A percentile compares a stretch with the other conserved stretches of the same genome.
Conservation (phyloP, 2,888 invertebrate genomes). For the Busseola fusca region DNA sequence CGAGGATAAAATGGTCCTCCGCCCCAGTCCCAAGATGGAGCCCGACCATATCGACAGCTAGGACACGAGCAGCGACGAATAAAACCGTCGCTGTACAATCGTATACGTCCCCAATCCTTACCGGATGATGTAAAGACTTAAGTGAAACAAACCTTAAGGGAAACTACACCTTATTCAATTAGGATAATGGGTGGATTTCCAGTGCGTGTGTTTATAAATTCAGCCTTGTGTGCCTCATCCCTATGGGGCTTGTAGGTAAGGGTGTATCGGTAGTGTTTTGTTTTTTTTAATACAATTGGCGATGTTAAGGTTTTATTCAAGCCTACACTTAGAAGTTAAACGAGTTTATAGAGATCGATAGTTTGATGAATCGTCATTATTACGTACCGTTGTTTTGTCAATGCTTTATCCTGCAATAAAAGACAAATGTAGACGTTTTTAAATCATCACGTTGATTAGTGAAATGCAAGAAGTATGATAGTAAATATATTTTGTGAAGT, state of each 20-base stretch:
- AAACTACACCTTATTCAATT: conserved; percentile 18
- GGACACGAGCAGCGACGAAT: conserved; percentile 67
- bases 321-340: background rate
- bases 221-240: conserved; percentile 6
- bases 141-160: conserved; percentile 30
- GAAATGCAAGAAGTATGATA: conserved; percentile 14
- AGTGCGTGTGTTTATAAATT: conserved; percentile 23
- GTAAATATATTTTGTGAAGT: conserved; percentile 15
- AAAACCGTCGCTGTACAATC: conserved; percentile 60
- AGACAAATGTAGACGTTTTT: conserved; percentile 21
- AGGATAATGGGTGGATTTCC: conserved; percentile 6
- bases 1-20: conserved; percentile 83
- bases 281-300: conserved; percentile 12
- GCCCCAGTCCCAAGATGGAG: conserved; percentile 78
- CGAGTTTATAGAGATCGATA: conserved; percentile 9
- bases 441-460: background rate
- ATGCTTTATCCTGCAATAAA: conserved; percentile 20
- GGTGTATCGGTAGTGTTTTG: background rate
- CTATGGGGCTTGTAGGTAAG: conserved; percentile 4
- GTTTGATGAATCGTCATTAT: background rate
- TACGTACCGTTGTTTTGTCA: background rate
- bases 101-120: conserved; percentile 10
- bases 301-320: background rate
- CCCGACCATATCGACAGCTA: conserved; percentile 80
- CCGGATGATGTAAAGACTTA: conserved; percentile 21